These are phyloP conservation scores for Anoplopoma fimbria DNA, from an alignment of 2,113 vertebrate genomes.

Conservation along the genomic window DNA sequence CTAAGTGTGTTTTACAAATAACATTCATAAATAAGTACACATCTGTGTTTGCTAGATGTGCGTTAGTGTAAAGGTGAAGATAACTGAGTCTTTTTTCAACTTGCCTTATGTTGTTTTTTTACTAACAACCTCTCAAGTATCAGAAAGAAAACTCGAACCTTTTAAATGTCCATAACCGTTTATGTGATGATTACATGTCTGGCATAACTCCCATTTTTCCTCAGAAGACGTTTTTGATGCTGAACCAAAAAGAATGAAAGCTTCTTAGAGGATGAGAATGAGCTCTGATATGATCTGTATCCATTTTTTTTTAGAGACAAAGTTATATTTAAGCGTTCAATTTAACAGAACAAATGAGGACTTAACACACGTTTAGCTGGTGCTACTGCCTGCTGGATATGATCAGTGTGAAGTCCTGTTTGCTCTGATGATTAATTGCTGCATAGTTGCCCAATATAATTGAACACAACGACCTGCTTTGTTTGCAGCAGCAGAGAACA, in stretches of 20 bases:
- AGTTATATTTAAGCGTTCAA: background rate
- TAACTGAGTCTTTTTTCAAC: background rate
- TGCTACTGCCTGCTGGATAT: background rate
- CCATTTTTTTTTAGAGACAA: background rate
- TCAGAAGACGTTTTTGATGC: background rate
- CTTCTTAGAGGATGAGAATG: no score
- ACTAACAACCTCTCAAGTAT: background rate
- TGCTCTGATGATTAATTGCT: constrained; percentile 69
- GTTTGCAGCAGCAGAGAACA: constrained; percentile 57
- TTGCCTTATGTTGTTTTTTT: background rate
- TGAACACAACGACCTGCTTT: constrained; percentile 63
- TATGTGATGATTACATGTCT: background rate
- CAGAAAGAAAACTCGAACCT: no score
- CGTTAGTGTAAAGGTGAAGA: background rate
- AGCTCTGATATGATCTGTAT: background rate
- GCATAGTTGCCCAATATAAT: constrained; percentile 54
- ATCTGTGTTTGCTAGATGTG: background rate
- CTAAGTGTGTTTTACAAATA: no score
- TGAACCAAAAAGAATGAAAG: background rate
- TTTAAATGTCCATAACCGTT: background rate
- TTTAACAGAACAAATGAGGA: background rate
- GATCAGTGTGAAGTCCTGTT: constrained; percentile 53
- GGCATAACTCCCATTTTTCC: background rate
- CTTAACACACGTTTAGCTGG: background rate
- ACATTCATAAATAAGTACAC: no score